Conservation (phyloP, 2,113 vertebrate species). For the Patagioenas fasciata region DNA sequence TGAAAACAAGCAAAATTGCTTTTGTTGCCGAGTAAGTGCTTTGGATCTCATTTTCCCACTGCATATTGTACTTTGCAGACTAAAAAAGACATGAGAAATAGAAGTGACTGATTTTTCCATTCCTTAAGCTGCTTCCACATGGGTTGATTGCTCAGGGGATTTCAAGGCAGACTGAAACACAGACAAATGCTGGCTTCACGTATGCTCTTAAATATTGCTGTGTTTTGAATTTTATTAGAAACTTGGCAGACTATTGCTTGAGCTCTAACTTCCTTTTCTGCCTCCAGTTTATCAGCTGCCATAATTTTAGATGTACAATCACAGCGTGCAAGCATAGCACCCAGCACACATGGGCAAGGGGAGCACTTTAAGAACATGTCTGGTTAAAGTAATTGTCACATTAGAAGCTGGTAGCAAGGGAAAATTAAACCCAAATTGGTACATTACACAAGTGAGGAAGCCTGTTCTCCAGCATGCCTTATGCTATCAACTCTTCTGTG, state of each 20-base stretch:
- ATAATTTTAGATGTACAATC: conserved; percentile 15
- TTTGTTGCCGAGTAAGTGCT: conserved; percentile 9
- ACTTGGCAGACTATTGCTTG: conserved; percentile 58
- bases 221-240: conserved; percentile 67
- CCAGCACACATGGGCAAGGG: background rate
- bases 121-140: conserved; percentile 59
- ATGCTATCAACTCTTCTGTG: background rate
- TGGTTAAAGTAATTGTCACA: background rate
- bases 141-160: conserved; percentile 69
- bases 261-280: conserved; percentile 44
- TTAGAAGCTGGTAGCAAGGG: background rate
- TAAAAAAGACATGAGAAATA: conserved; percentile 68
- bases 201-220: conserved; percentile 54
- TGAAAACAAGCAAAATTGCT: background rate
- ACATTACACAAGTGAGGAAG: background rate
- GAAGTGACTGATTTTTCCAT: conserved; percentile 67
- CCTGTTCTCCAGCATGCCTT: background rate
- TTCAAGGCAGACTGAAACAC: conserved; percentile 70
- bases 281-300: conserved; percentile 59
- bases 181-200: conserved; percentile 65
- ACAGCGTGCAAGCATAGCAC: background rate
- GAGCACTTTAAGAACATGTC: background rate
- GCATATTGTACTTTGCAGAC: conserved; percentile 4
- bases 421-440: background rate
- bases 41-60: conserved; percentile 54